Percentiles rank a stretch among this genome's conserved stretches.
Evolutionary conservation across 2,888 invertebrate genomes (phyloP).

Genomic region (Melanchra persicariae): DNA sequence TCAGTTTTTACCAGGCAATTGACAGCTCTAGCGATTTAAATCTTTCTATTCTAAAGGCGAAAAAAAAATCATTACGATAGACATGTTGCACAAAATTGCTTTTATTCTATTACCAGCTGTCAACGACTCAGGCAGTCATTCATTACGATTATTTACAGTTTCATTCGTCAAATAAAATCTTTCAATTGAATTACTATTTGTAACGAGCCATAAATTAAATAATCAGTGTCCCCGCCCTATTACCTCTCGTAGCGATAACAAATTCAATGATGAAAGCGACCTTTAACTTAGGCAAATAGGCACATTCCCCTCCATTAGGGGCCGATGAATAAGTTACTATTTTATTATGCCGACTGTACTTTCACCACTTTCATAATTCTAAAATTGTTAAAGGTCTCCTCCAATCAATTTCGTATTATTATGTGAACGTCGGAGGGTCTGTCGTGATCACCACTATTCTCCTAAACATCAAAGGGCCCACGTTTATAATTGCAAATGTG

Average conservation of each 20-base stretch:
- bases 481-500: conserved; percentile 57
- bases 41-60: conserved; percentile 2
- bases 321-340: conserved; percentile 59
- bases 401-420: conserved; percentile 49
- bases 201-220: conserved; percentile 60
- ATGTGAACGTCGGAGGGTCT: conserved; percentile 14
- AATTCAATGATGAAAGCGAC: conserved; percentile 65
- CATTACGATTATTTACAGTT: conserved; percentile 38
- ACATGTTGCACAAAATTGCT: conserved; percentile 16
- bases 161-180: conserved; percentile 44
- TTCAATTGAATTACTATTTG: conserved; percentile 57
- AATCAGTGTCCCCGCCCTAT: conserved; percentile 57
- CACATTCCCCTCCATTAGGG: conserved; percentile 58
- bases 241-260: conserved; percentile 62
- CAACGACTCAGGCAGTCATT: conserved; percentile 8
- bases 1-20: conserved; percentile 29
- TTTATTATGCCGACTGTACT: conserved; percentile 51
- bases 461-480: conserved; percentile 46
- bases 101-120: conserved; percentile 37
- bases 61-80: conserved; percentile 20
- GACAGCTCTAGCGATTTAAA: conserved; percentile 23
- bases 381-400: conserved; percentile 24
- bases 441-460: conserved; percentile 31
- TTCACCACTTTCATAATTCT: conserved; percentile 50
- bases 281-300: conserved; percentile 61